Evolutionary conservation across 2,113 vertebrate species (phyloP), one percentile per base, ranked within the genome.

Genomic region (Chroicocephalus ridibundus): DNA sequence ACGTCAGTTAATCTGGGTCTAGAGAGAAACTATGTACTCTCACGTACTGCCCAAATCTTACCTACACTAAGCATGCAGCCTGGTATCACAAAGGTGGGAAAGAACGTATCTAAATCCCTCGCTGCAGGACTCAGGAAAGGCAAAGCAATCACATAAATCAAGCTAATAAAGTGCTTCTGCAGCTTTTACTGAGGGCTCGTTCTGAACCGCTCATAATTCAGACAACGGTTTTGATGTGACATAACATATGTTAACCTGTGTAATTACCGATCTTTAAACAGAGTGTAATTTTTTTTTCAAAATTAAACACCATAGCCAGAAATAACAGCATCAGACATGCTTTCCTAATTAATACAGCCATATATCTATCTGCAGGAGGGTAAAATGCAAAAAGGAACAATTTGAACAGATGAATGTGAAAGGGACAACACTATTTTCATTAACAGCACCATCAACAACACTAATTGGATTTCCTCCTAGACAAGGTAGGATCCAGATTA

Each of bases 211-310:
- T 96, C 93, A 18, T 92, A 88, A 92, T 69, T 95, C 94, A 96
- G 82, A 62, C 58, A 81, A 34, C 32, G n/a, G 62, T 80, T 95
- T 88, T 82, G 85, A 92, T 92, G 75, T 83, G 95, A 90, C 90
- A 95, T 44, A 96, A 93, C 94, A 95, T 96, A 94, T 93, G 96
- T 96, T 94, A 95, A 92, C 85, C 90, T 78, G 55, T 62, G 71
- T 90, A 97, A 97, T 96, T 95, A 96, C 93, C 86, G 38, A 88
- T 62, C 96, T 92, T 88, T 93, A 88, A 90, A 92, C 10, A 1
- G 27, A 83, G 65, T 8, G 3, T 52, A 13, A 13, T 52, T 84
- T 65, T 57, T 80, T 80, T 91, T 51, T 70, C 6, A 8, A 42
- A 95, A 81, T 95, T 96, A 82, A 96, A 82, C 55, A 72, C 65